Conservation (phyloP, 2,797 vertebrate genomes). For the Darevskia mixta region DNA sequence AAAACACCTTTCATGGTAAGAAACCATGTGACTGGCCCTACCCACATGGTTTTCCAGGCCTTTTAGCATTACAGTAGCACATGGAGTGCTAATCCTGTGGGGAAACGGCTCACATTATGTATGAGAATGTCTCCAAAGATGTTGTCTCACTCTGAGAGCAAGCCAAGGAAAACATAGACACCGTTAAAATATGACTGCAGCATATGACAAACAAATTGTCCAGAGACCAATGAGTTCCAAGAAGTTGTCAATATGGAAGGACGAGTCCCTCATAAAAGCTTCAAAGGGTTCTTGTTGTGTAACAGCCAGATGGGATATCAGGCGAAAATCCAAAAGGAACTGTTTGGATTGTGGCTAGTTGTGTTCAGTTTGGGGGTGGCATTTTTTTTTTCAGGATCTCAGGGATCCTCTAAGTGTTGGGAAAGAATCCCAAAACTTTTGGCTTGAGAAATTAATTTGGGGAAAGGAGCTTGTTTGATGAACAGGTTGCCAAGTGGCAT, state of each 20-base stretch:
- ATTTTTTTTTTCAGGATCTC: neutral
- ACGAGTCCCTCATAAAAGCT: neutral
- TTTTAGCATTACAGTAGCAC: neutral
- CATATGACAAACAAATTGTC: neutral
- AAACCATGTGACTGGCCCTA: neutral
- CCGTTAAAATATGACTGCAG: neutral
- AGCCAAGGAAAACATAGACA: neutral
- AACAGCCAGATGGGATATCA: neutral
- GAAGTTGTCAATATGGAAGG: neutral
- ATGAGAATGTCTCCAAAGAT: neutral
- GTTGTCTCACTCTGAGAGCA: neutral
- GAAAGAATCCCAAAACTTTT: neutral
- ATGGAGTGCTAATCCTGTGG: neutral
- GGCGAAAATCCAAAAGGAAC: neutral
- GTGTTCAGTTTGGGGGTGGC: neutral
- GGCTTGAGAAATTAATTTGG: constrained; percentile 19
- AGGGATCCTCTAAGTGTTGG: neutral
- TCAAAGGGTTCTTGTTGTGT: neutral
- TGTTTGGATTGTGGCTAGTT: neutral
- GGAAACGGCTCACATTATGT: neutral
- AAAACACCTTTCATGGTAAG: neutral
- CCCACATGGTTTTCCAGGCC: neutral
- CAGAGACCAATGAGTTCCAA: neutral
- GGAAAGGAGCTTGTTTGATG: constrained; percentile 15
- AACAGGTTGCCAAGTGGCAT: constrained; percentile 16